Evolutionary conservation across 2,113 vertebrate genomes (phyloP).

Genomic region (Prochilodus magdalenae): DNA sequence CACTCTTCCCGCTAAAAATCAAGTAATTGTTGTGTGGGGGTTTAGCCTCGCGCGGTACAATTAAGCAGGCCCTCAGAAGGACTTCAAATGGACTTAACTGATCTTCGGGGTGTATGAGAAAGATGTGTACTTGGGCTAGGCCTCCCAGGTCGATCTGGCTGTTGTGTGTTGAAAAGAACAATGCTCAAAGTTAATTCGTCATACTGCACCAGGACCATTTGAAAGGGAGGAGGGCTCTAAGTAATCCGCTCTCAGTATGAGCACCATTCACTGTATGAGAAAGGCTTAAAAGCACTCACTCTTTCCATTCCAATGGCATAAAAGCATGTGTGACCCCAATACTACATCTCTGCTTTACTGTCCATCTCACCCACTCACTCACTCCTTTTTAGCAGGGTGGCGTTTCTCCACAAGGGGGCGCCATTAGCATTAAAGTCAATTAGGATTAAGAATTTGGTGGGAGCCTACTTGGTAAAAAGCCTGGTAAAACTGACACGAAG

Average conservation of each 20-base stretch:
- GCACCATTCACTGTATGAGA: background rate
- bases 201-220: background rate
- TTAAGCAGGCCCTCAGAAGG: conserved; percentile 11
- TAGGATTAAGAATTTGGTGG: too few species aligned
- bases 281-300: background rate
- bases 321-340: background rate
- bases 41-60: conserved; percentile 33
- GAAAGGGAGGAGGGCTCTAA: background rate
- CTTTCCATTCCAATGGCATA: background rate
- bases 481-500: too few species aligned
- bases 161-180: background rate
- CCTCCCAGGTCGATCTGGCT: background rate
- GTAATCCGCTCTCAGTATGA: background rate
- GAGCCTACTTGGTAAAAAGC: too few species aligned
- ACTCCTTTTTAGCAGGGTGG: too few species aligned
- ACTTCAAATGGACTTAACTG: conserved; percentile 31
- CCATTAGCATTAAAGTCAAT: too few species aligned
- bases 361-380: background rate
- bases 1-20: conserved; percentile 26
- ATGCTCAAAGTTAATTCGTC: background rate
- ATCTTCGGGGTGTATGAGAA: conserved; percentile 16
- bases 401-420: too few species aligned
- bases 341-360: background rate
- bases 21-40: conserved; percentile 38
- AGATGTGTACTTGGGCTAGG: background rate